Evolutionary conservation across 2,797 vertebrate genomes (phyloP).

Genomic region (Bradypodion pumilum): DNA sequence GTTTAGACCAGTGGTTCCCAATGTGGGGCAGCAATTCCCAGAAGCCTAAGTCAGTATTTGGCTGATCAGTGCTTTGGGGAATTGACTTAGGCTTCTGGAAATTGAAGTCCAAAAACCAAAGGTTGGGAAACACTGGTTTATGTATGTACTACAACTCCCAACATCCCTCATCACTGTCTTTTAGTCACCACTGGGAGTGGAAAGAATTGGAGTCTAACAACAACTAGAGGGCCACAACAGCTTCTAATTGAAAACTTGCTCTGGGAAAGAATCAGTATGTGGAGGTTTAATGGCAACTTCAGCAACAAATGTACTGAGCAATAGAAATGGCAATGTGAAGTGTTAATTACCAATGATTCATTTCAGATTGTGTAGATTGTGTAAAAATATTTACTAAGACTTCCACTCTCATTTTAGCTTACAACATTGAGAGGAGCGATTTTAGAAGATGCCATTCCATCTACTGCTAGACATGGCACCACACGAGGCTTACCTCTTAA

Average conservation of each 20-base stretch:
- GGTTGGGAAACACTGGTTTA: too few relatives aligned
- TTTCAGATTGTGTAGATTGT: not conserved
- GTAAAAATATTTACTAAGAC: constrained; percentile 12
- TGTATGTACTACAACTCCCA: not conserved
- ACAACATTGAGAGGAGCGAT: constrained; percentile 94
- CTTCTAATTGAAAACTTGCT: not conserved
- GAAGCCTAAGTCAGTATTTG: too few relatives aligned
- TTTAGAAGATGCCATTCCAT: constrained; percentile 95
- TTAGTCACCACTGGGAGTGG: not conserved
- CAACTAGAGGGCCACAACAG: not conserved
- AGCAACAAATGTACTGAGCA: not conserved
- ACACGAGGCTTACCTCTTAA: constrained; percentile 94
- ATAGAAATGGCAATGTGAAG: not conserved
- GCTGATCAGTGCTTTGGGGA: too few relatives aligned
- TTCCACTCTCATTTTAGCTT: constrained; percentile 75
- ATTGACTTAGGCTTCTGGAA: too few relatives aligned
- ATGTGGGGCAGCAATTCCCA: too few relatives aligned
- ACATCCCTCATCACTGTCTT: not conserved
- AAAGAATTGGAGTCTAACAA: not conserved
- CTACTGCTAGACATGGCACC: constrained; percentile 91
- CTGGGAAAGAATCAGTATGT: not conserved
- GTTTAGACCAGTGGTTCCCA: too few relatives aligned
- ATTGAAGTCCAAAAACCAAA: too few relatives aligned
- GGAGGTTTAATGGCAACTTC: not conserved
- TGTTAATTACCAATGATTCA: not conserved